Evolutionary conservation across 2,888 invertebrate genomes (phyloP).

Genomic region (Luffia ferchaultella): DNA sequence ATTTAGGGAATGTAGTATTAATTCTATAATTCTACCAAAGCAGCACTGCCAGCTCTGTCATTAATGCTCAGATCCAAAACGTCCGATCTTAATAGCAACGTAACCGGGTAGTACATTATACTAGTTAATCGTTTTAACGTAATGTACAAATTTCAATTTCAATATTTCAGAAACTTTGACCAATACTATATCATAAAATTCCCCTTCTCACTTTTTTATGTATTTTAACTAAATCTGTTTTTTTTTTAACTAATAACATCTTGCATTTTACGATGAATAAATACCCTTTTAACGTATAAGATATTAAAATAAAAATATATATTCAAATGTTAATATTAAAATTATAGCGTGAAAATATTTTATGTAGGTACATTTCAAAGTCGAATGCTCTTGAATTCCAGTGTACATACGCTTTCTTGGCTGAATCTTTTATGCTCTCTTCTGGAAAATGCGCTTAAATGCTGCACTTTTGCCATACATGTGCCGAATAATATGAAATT

Average conservation of each 20-base stretch:
- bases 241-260: too few species aligned
- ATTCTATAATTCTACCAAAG: background rate
- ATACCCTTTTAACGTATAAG: too few species aligned
- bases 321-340: background rate
- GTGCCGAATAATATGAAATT: background rate
- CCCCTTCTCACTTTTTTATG: background rate
- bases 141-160: background rate
- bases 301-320: too few species aligned
- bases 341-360: background rate
- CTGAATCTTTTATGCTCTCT: background rate
- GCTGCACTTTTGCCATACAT: background rate
- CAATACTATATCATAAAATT: background rate
- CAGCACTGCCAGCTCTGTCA: too few species aligned
- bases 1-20: background rate
- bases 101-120: background rate
- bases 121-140: too few species aligned
- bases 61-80: too few species aligned
- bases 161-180: background rate
- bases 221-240: too few species aligned
- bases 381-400: background rate
- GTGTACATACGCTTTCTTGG: background rate
- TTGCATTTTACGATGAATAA: too few species aligned
- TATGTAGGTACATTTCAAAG: background rate
- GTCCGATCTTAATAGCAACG: too few species aligned
- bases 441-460: background rate